These are phyloP conservation scores for Lagocephalus sceleratus DNA, from an alignment of 2,797 vertebrate species.

Conservation along the genomic window DNA sequence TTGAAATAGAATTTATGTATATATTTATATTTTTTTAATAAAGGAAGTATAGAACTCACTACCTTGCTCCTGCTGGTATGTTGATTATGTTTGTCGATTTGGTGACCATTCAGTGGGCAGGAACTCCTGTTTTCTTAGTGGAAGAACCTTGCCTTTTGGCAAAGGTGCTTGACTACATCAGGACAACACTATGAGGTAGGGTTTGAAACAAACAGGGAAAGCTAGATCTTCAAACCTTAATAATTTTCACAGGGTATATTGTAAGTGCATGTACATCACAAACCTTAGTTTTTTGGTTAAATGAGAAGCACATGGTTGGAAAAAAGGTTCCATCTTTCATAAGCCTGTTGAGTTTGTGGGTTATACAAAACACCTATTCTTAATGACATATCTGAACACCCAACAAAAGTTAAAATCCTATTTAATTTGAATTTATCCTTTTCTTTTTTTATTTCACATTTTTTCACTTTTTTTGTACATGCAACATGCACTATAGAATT, in stretches of 20 bases:
- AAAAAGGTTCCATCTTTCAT: conserved; percentile 77
- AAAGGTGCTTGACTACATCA: conserved; percentile 77
- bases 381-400: conserved; percentile 77
- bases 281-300: conserved; percentile 78
- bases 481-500: conserved; percentile 98
- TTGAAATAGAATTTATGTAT: conserved; percentile 88
- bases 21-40: conserved; percentile 89
- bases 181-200: conserved; percentile 80
- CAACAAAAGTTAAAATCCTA: conserved; percentile 73
- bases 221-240: conserved; percentile 81
- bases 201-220: conserved; percentile 80
- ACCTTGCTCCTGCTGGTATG: conserved; percentile 86
- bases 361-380: conserved; percentile 74
- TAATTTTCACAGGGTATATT: conserved; percentile 83
- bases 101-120: conserved; percentile 79
- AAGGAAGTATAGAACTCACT: conserved; percentile 87
- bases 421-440: conserved; percentile 74
- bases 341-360: conserved; percentile 77
- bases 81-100: conserved; percentile 83
- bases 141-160: conserved; percentile 74
- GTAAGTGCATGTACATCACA: conserved; percentile 83
- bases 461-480: conserved; percentile 79
- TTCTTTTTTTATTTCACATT: conserved; percentile 73
- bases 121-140: conserved; percentile 78
- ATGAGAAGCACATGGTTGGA: conserved; percentile 81